A percentile compares a stretch with the other conserved stretches of the same genome.
Conservation (phyloP, 2,888 invertebrate species). For the Lacanobia wlatinum region DNA sequence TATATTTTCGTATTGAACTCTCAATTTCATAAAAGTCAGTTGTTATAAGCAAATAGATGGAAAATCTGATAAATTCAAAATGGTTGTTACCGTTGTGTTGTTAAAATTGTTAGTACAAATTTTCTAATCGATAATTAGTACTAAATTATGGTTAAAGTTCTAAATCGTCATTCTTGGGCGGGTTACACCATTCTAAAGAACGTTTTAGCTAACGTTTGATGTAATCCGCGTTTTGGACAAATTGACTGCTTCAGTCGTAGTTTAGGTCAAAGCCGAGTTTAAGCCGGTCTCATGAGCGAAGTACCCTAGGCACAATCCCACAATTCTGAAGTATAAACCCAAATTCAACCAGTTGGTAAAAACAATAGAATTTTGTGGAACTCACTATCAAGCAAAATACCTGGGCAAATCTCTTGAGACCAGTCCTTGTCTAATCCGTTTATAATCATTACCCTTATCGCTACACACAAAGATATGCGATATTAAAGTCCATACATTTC, state of each 20-base stretch:
- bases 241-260: slow-evolving; percentile 38
- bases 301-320: background rate
- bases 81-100: slow-evolving; percentile 36
- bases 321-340: slow-evolving; percentile 5
- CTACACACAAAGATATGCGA: slow-evolving; percentile 57
- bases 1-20: slow-evolving; percentile 25
- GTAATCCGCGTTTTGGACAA: slow-evolving; percentile 37
- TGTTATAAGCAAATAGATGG: slow-evolving; percentile 47
- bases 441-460: slow-evolving; percentile 42
- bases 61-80: slow-evolving; percentile 26
- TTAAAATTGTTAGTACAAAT: slow-evolving; percentile 72
- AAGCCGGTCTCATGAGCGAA: slow-evolving; percentile 20
- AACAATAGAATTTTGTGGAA: slow-evolving; percentile 10
- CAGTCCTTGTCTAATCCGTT: slow-evolving; percentile 48
- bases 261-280: slow-evolving; percentile 56
- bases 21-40: slow-evolving; percentile 42
- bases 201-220: slow-evolving; percentile 15
- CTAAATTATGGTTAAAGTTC: slow-evolving; percentile 59
- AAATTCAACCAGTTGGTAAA: background rate
- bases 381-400: background rate
- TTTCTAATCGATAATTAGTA: slow-evolving; percentile 76
- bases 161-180: slow-evolving; percentile 27
- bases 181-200: slow-evolving; percentile 34
- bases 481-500: slow-evolving; percentile 45
- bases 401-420: slow-evolving; percentile 26